Percentiles rank a stretch among this genome's conserved stretches.
These are phyloP conservation scores for Aelia acuminata DNA, from an alignment of 2,888 invertebrate species.

Conservation along the genomic window DNA sequence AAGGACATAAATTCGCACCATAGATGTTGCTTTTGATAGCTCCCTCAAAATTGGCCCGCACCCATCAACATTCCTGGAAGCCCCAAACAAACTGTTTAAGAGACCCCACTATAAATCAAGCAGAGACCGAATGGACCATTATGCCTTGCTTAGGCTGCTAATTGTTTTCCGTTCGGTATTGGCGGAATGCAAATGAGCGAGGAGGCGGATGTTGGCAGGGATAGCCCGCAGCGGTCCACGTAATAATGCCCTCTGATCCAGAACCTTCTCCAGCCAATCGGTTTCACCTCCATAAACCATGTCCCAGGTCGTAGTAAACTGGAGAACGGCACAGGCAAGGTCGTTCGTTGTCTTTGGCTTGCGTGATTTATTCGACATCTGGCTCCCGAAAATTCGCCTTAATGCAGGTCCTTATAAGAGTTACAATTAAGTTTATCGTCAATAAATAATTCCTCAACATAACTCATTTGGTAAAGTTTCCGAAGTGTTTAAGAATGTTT, in stretches of 20 bases:
- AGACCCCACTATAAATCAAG: not conserved
- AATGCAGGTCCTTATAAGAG: not conserved
- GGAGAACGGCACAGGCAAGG: not conserved
- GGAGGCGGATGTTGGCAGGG: not conserved
- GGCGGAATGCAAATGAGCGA: not conserved
- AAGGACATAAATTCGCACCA: too few species aligned
- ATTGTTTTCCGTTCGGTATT: constrained; percentile 36
- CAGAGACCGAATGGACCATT: not conserved
- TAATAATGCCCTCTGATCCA: constrained; percentile 22
- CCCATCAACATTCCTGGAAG: not conserved
- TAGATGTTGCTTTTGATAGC: too few species aligned
- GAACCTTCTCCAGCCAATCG: not conserved
- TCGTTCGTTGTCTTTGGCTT: not conserved
- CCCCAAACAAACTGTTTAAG: not conserved
- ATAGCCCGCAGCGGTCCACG: not conserved
- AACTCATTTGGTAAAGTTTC: not conserved
- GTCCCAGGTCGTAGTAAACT: not conserved
- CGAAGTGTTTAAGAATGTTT: too few species aligned
- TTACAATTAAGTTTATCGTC: not conserved
- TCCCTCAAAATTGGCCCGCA: not conserved
- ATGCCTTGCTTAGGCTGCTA: not conserved
- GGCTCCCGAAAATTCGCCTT: not conserved
- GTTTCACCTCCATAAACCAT: constrained; percentile 15
- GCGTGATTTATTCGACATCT: not conserved
- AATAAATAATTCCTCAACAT: not conserved